Evolutionary conservation across 1,140 invertebrate genomes (phyloP).

Genomic region (Tyrophagus putrescentiae): DNA sequence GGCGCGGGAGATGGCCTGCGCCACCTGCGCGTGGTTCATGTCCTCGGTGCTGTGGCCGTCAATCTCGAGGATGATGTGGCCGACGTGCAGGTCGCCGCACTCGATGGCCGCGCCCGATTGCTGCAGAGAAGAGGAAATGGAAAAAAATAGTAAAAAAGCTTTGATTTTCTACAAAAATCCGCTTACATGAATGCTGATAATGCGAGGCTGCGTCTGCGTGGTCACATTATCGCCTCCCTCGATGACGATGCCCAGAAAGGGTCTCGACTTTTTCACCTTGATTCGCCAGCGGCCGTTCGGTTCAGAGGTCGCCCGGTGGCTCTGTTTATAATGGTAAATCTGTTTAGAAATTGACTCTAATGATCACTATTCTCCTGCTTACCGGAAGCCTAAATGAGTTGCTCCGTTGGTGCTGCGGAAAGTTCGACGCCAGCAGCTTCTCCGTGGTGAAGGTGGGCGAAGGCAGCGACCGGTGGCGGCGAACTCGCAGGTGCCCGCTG

Average conservation of each 20-base stretch:
- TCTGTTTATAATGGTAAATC: slow-evolving; percentile 19
- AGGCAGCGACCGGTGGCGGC: slow-evolving; percentile 26
- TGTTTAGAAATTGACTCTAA: neutral
- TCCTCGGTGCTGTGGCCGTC: slow-evolving; percentile 70
- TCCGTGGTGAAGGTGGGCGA: slow-evolving; percentile 22
- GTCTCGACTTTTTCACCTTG: slow-evolving; percentile 61
- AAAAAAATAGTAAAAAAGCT: neutral
- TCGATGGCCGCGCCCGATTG: slow-evolving; percentile 83
- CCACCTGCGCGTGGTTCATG: slow-evolving; percentile 58
- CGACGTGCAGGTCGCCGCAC: slow-evolving; percentile 75
- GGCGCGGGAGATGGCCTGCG: slow-evolving; percentile 68
- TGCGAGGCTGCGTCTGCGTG: slow-evolving; percentile 75
- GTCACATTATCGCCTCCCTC: slow-evolving; percentile 82
- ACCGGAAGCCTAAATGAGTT: slow-evolving; percentile 25
- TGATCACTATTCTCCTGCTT: neutral
- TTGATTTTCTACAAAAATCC: slow-evolving; percentile 1
- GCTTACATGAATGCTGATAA: slow-evolving; percentile 88
- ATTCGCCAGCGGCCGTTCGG: slow-evolving; percentile 68
- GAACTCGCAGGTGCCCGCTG: slow-evolving; percentile 19
- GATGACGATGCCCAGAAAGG: slow-evolving; percentile 85
- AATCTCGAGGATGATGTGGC: slow-evolving; percentile 80
- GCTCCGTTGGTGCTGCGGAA: slow-evolving; percentile 23
- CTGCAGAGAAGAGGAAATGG: slow-evolving; percentile 37
- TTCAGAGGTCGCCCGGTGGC: slow-evolving; percentile 49
- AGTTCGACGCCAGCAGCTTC: slow-evolving; percentile 11